phyloP scores from a whole-genome alignment of 2,888 invertebrate species.

The Pristionchus arcanus region DNA sequence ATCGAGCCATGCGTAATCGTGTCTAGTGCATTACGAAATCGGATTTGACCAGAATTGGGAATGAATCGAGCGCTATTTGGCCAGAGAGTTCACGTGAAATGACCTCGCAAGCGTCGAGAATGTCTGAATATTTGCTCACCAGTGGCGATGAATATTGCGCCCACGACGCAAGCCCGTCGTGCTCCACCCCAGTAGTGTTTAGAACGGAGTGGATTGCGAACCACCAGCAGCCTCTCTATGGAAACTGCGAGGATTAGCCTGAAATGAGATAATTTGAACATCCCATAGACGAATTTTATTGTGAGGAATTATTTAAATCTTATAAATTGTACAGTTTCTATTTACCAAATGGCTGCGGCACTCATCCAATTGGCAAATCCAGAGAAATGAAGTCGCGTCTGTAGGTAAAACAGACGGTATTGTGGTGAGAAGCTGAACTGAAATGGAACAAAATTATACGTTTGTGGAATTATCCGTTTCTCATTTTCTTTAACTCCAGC shows the following conservation, averaged over 20 bases:
- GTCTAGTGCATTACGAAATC: no score
- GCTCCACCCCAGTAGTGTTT: conserved; percentile 76
- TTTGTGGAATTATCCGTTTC: no score
- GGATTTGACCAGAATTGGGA: no score
- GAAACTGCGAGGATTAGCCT: conserved; percentile 78
- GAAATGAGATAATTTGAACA: conserved; percentile 36
- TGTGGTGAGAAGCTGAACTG: conserved; percentile 41
- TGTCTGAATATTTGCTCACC: conserved; percentile 58
- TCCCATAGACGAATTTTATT: no score
- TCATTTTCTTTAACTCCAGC: no score
- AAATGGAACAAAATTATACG: neutral
- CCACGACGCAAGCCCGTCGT: conserved; percentile 68
- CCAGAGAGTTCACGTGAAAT: no score
- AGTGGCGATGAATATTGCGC: conserved; percentile 72
- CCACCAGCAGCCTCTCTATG: conserved; percentile 74
- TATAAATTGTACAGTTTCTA: no score
- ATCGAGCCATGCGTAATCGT: no score
- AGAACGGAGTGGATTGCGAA: conserved; percentile 73
- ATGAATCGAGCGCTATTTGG: no score
- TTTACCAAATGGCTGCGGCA: conserved; percentile 77
- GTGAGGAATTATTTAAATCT: no score
- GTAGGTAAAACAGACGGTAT: conserved; percentile 75
- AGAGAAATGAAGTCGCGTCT: conserved; percentile 73
- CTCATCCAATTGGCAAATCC: conserved; percentile 78
- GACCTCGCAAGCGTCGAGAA: no score